Evolutionary conservation across 2,113 vertebrate species (phyloP).

Genomic region (Ondatra zibethicus): DNA sequence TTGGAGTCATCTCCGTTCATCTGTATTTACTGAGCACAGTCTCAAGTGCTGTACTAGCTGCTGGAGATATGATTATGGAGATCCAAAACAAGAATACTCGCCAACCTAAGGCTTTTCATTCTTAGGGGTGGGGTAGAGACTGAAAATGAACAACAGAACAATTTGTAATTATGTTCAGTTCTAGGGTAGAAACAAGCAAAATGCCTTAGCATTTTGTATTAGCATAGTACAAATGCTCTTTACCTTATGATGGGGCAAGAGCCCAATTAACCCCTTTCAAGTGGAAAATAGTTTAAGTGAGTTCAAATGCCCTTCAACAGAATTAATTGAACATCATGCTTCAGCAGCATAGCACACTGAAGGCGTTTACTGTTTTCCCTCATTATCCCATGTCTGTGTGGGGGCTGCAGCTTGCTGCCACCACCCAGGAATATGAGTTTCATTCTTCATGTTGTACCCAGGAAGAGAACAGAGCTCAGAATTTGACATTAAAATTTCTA

Average conservation of each 20-base stretch:
- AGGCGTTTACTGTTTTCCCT: neutral
- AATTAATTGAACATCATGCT: neutral
- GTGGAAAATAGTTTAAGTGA: neutral
- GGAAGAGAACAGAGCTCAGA: neutral
- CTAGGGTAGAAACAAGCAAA: neutral
- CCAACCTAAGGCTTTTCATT: neutral
- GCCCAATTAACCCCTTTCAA: neutral
- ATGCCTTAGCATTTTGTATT: neutral
- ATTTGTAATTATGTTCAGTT: neutral
- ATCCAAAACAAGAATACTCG: conserved; percentile 5
- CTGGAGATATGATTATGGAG: neutral
- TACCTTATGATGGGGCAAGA: neutral
- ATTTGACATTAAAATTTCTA: neutral
- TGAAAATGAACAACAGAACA: neutral
- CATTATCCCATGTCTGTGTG: neutral
- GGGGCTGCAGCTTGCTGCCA: neutral
- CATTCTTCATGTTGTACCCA: neutral
- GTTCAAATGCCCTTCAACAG: neutral
- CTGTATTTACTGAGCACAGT: neutral
- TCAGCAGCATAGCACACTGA: neutral
- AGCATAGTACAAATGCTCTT: neutral
- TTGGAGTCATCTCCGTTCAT: neutral
- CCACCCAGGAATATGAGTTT: neutral
- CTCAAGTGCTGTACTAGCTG: neutral
- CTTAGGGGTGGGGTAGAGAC: neutral